phyloP scores from a whole-genome alignment of 2,888 invertebrate species.

The Microctonus hyperodae region DNA sequence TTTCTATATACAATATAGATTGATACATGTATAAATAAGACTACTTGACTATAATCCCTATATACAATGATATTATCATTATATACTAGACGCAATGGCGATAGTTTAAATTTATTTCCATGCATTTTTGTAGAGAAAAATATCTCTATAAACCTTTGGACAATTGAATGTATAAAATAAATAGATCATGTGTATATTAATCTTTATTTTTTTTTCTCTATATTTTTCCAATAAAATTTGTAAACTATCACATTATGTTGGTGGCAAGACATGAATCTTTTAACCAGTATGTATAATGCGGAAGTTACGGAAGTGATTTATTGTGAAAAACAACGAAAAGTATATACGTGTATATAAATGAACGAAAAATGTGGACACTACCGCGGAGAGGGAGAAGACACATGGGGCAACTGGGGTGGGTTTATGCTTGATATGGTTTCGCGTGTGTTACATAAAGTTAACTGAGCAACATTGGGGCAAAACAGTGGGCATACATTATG shows the following conservation, averaged over 20 bases:
- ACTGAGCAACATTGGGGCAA: conserved; percentile 28
- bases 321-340: conserved; percentile 19
- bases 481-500: conserved; percentile 36
- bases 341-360: conserved; percentile 21
- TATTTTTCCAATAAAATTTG: conserved; percentile 16
- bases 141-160: no score
- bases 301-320: conserved; percentile 33
- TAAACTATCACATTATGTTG: conserved; percentile 6
- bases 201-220: conserved; percentile 6
- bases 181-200: not conserved
- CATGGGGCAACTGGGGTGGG: conserved; percentile 28
- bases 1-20: not conserved
- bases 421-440: conserved; percentile 29
- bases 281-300: conserved; percentile 25
- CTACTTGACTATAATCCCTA: not conserved
- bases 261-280: conserved; percentile 24
- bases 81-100: not conserved
- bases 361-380: conserved; percentile 33
- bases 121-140: not conserved
- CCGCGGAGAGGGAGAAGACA: conserved; percentile 30
- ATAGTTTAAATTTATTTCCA: not conserved
- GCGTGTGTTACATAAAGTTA: conserved; percentile 30
- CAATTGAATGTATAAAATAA: not conserved
- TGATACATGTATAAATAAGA: not conserved
- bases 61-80: not conserved